phyloP scores from a whole-genome alignment of 2,888 invertebrate genomes.

The Seira sanloemensis region DNA sequence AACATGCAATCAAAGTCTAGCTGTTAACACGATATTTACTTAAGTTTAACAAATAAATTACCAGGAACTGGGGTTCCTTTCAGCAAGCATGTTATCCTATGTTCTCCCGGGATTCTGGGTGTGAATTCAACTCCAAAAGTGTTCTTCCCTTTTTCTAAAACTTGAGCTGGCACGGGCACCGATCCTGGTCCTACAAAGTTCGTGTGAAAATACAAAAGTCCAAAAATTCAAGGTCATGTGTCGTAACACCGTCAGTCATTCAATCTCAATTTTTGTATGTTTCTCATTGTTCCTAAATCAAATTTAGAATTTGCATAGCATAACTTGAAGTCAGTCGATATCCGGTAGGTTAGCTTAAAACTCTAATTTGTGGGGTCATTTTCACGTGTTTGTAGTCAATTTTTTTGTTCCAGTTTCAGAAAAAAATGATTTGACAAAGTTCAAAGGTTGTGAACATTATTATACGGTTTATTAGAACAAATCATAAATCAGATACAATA shows the following conservation, averaged over 20 bases:
- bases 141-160: constrained; percentile 97
- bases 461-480: background rate
- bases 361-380: background rate
- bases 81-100: constrained; percentile 83
- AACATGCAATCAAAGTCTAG: background rate
- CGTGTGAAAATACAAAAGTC: constrained; percentile 60
- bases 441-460: too few relatives aligned
- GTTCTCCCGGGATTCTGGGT: constrained; percentile 76
- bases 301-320: background rate
- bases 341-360: constrained; percentile 48
- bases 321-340: constrained; percentile 23
- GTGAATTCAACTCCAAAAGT: constrained; percentile 93
- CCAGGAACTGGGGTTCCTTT: constrained; percentile 69
- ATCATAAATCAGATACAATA: background rate
- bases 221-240: constrained; percentile 49
- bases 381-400: background rate
- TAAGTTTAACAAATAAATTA: constrained; percentile 85
- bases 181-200: constrained; percentile 81
- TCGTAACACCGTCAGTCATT: constrained; percentile 55
- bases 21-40: constrained; percentile 69
- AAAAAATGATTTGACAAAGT: too few relatives aligned
- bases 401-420: too few relatives aligned
- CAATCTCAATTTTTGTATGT: background rate
- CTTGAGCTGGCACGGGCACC: constrained; percentile 87
- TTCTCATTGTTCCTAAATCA: too few relatives aligned